phyloP scores from a whole-genome alignment of 2,797 vertebrate species.

The Choloepus didactylus region DNA sequence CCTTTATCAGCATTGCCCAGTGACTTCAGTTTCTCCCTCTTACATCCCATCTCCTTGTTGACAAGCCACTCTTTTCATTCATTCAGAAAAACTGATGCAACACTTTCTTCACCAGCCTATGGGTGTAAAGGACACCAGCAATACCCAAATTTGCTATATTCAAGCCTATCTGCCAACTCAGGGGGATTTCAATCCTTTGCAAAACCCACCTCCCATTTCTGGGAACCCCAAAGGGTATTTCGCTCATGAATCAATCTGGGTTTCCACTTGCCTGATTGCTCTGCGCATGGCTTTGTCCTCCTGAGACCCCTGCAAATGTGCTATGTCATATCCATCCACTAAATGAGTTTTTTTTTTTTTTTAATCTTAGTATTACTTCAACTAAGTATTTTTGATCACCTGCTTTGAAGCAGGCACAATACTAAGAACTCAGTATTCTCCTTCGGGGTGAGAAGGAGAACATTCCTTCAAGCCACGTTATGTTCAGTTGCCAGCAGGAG shows the following conservation, averaged over 20 bases:
- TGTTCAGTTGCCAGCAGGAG: neutral
- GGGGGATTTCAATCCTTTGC: neutral
- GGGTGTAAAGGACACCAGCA: neutral
- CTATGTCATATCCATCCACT: conserved; percentile 6
- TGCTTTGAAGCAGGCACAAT: neutral
- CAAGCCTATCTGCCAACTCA: neutral
- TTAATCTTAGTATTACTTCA: neutral
- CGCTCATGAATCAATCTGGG: neutral
- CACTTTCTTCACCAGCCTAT: neutral
- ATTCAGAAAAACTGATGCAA: neutral
- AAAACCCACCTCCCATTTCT: neutral
- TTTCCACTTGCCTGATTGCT: conserved; percentile 37
- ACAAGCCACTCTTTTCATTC: neutral
- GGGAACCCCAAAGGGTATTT: neutral
- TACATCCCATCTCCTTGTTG: neutral
- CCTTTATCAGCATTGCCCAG: neutral
- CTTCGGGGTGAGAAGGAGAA: neutral
- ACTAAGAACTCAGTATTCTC: neutral
- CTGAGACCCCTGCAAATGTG: conserved; percentile 8
- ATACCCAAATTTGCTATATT: neutral
- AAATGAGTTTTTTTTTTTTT: neutral
- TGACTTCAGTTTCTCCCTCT: neutral
- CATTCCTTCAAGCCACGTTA: fast-evolving
- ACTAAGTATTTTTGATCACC: neutral
- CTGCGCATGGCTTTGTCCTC: neutral